A percentile compares a stretch with the other conserved stretches of the same genome.
These are phyloP conservation scores for Anthopleura sola DNA, from an alignment of 64 coral and sea anemone species.

Conservation along the genomic window DNA sequence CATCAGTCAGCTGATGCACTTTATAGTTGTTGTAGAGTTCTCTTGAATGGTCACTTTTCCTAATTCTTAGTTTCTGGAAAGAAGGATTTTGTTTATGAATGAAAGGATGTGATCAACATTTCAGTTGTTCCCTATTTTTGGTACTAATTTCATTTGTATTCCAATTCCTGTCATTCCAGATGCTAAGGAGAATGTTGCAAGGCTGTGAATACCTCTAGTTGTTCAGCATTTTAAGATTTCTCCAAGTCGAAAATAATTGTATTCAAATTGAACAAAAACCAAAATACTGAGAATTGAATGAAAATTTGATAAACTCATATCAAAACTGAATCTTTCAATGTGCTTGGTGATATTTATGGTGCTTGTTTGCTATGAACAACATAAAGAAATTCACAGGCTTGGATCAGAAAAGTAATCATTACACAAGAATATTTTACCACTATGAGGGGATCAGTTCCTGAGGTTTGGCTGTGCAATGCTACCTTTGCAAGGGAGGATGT, in stretches of 20 bases:
- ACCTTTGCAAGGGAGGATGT: slow-evolving; percentile 20
- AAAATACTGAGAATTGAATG: neutral
- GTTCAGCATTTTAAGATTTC: neutral
- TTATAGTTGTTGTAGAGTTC: neutral
- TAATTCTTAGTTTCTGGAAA: slow-evolving; percentile 7
- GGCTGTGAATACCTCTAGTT: neutral
- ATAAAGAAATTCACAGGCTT: neutral
- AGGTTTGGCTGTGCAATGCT: neutral
- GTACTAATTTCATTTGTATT: neutral
- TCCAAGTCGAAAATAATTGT: neutral
- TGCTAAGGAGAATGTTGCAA: neutral
- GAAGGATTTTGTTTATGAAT: neutral
- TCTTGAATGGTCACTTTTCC: neutral
- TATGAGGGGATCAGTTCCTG: neutral
- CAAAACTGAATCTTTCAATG: neutral
- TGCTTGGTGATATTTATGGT: neutral
- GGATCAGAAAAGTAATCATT: neutral
- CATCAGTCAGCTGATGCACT: neutral
- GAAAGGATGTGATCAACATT: neutral
- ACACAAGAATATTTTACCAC: neutral
- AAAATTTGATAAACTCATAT: neutral
- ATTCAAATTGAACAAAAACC: neutral
- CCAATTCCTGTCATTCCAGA: neutral
- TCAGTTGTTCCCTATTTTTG: neutral
- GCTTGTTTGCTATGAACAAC: neutral